Conservation (phyloP, 2,888 invertebrate genomes). For the Cerceris rybyensis region DNA sequence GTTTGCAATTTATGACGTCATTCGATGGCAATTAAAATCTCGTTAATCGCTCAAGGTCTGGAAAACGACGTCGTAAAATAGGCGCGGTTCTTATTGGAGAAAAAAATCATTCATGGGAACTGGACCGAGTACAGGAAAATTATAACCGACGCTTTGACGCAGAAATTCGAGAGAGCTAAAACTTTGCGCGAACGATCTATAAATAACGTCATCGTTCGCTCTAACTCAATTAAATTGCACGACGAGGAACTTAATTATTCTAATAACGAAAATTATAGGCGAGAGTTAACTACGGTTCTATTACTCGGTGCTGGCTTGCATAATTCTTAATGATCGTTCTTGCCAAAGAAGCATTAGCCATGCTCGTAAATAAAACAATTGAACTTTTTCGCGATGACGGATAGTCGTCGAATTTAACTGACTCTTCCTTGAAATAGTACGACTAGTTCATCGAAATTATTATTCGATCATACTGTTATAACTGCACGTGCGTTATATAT, state of each 20-base stretch:
- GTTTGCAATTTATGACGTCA: slow-evolving; percentile 63
- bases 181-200: slow-evolving; percentile 31
- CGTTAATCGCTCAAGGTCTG: slow-evolving; percentile 62
- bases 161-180: slow-evolving; percentile 10
- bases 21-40: slow-evolving; percentile 70
- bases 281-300: slow-evolving; percentile 30
- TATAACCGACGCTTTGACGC: neutral
- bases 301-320: slow-evolving; percentile 18
- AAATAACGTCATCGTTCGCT: slow-evolving; percentile 47
- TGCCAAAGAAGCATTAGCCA: slow-evolving; percentile 13
- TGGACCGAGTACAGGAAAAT: neutral
- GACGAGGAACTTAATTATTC: slow-evolving; percentile 41
- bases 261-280: slow-evolving; percentile 46
- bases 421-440: neutral
- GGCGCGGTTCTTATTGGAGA: slow-evolving; percentile 4
- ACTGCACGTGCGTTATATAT: too few species aligned
- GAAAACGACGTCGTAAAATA: neutral
- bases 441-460: neutral
- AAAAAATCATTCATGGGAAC: slow-evolving; percentile 8
- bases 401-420: neutral
- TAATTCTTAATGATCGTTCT: slow-evolving; percentile 34
- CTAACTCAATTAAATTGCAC: slow-evolving; percentile 40
- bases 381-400: neutral
- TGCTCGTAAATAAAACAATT: neutral
- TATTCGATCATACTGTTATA: too few species aligned